These are phyloP conservation scores for Rhabdophis nuchalis DNA, from an alignment of 2,797 vertebrate genomes.

Conservation along the genomic window DNA sequence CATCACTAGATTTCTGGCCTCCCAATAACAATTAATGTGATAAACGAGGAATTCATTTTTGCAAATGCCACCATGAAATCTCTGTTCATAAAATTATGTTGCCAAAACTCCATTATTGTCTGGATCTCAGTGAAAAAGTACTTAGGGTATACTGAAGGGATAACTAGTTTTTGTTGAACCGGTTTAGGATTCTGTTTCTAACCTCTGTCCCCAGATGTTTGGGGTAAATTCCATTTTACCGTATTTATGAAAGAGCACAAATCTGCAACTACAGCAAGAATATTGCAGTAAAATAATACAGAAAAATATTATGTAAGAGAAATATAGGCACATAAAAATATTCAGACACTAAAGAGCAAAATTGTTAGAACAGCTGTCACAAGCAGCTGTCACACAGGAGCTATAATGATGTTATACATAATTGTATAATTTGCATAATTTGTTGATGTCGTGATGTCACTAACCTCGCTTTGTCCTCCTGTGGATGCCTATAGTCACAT, in stretches of 20 bases:
- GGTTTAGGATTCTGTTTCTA: background rate
- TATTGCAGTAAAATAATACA: background rate
- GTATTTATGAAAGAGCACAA: background rate
- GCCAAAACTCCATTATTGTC: background rate
- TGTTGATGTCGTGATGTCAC: background rate
- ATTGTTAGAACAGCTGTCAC: background rate
- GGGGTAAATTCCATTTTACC: background rate
- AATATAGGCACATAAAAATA: background rate
- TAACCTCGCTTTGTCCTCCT: background rate
- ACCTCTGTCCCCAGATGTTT: background rate
- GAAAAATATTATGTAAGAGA: background rate
- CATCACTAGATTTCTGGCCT: background rate
- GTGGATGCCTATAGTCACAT: background rate
- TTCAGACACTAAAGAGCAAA: background rate
- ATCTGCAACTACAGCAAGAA: background rate
- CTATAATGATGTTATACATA: background rate
- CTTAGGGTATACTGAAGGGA: background rate
- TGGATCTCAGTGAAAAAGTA: background rate
- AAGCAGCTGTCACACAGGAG: background rate
- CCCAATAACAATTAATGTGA: background rate
- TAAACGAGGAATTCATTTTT: background rate
- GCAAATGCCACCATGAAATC: background rate
- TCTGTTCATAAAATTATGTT: background rate
- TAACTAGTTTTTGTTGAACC: background rate
- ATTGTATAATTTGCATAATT: background rate